These are phyloP conservation scores for Epinephelus fuscoguttatus DNA, from an alignment of 2,113 vertebrate species.

Conservation along the genomic window DNA sequence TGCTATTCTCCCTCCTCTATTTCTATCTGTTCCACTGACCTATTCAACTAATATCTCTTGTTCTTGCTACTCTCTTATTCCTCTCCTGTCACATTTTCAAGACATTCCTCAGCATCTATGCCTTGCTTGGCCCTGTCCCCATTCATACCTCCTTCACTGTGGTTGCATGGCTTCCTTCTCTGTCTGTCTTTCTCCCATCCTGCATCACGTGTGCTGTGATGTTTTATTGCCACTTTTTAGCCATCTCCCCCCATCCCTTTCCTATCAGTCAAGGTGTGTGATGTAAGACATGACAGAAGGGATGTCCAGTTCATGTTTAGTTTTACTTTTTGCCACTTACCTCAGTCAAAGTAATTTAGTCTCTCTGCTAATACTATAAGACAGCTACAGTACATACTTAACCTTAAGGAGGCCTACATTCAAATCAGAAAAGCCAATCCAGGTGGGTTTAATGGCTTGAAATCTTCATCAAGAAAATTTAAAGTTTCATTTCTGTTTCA, in stretches of 20 bases:
- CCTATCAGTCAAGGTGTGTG: background rate
- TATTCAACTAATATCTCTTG: background rate
- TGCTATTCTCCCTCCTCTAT: constrained; percentile 1
- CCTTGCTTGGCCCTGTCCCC: constrained; percentile 50
- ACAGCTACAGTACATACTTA: background rate
- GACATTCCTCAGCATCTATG: constrained; percentile 12
- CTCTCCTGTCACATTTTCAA: constrained; percentile 19
- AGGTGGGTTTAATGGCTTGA: background rate
- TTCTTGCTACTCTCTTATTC: background rate
- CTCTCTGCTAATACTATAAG: background rate
- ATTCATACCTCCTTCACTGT: constrained; percentile 13
- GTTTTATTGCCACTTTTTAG: constrained; percentile 13
- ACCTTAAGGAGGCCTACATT: background rate
- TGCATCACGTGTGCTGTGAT: constrained; percentile 18
- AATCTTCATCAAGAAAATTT: background rate
- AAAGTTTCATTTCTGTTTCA: too few species aligned
- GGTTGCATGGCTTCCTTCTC: constrained; percentile 51
- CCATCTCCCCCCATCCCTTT: background rate
- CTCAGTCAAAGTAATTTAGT: background rate
- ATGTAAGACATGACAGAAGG: constrained; percentile 5
- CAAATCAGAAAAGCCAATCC: background rate
- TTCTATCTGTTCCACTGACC: constrained; percentile 1
- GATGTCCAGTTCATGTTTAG: background rate
- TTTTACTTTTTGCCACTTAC: background rate
- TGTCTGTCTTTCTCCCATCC: background rate